phyloP scores from a whole-genome alignment of 2,888 invertebrate genomes.

The Sarcophaga caerulescens region DNA sequence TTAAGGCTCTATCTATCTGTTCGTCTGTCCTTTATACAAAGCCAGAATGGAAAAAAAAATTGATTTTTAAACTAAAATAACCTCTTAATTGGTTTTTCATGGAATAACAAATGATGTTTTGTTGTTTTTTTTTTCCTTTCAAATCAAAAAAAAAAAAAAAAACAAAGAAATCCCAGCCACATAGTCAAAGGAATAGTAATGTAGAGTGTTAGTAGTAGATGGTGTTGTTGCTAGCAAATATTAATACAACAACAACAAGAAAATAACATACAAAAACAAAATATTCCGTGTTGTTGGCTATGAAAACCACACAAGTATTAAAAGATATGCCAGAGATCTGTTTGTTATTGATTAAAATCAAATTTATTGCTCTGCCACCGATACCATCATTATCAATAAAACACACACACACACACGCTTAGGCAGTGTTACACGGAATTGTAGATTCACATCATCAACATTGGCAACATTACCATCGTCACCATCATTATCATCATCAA shows the following conservation, averaged over 20 bases:
- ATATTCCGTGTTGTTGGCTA: conserved; percentile 49
- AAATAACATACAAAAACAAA: conserved; percentile 29
- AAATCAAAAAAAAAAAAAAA: neutral
- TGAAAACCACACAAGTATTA: conserved; percentile 62
- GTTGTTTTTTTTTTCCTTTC: neutral
- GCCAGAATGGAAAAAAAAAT: neutral
- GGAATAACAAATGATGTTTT: conserved; percentile 36
- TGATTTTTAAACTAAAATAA: conserved; percentile 59
- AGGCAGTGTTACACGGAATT: neutral
- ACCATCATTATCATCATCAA: conserved; percentile 34
- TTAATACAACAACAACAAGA: conserved; percentile 19
- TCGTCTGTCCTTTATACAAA: neutral
- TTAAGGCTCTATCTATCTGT: neutral
- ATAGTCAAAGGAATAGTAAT: neutral
- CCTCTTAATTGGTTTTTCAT: conserved; percentile 68
- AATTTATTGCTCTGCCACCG: conserved; percentile 65
- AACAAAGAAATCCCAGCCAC: neutral
- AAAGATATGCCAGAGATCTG: conserved; percentile 67
- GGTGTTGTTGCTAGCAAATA: neutral
- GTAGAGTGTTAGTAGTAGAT: neutral
- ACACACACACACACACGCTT: conserved; percentile 36
- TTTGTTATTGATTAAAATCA: conserved; percentile 69
- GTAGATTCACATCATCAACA: conserved; percentile 24
- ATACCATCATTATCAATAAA: conserved; percentile 62
- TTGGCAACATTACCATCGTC: neutral